These are phyloP conservation scores for Sebastes hopkinsi DNA, from an alignment of 2,797 vertebrate species.

Conservation along the genomic window DNA sequence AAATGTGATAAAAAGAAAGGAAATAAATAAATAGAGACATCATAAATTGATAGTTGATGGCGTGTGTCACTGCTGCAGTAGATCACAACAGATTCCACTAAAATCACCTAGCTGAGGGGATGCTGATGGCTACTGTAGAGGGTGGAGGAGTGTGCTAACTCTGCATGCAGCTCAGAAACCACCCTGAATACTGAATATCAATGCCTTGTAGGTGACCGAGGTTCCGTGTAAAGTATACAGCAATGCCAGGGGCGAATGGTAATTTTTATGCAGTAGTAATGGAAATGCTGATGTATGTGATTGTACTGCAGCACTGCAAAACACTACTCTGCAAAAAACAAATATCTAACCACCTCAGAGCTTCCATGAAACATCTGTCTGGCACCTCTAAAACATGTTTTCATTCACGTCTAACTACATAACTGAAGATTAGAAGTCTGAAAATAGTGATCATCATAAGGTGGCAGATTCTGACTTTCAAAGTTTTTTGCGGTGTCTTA, in stretches of 20 bases:
- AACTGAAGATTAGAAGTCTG: not conserved
- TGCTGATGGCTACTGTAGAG: slow-evolving; percentile 18
- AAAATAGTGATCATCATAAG: not conserved
- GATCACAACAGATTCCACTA: slow-evolving; percentile 15
- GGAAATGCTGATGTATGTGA: slow-evolving; percentile 54
- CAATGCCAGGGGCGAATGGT: slow-evolving; percentile 36
- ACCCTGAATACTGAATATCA: slow-evolving; percentile 64
- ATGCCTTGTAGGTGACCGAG: slow-evolving; percentile 55
- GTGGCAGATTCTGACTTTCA: not conserved
- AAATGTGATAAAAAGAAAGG: not conserved
- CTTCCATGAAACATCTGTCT: slow-evolving; percentile 27
- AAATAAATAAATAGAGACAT: not conserved
- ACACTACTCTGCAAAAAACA: slow-evolving; percentile 10
- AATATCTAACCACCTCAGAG: not conserved
- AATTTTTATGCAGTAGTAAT: slow-evolving; percentile 54
- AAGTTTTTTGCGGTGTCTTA: not conserved
- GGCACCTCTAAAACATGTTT: slow-evolving; percentile 3
- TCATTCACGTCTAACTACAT: slow-evolving; percentile 12
- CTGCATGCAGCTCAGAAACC: slow-evolving; percentile 54
- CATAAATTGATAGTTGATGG: not conserved
- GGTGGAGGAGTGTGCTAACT: slow-evolving; percentile 31
- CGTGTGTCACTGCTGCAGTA: slow-evolving; percentile 22
- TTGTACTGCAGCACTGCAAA: slow-evolving; percentile 43
- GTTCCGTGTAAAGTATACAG: slow-evolving; percentile 48
- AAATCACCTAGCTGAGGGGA: slow-evolving; percentile 4